These are phyloP conservation scores for Capricornis sumatraensis DNA, from an alignment of 2,113 vertebrate species.

Conservation along the genomic window DNA sequence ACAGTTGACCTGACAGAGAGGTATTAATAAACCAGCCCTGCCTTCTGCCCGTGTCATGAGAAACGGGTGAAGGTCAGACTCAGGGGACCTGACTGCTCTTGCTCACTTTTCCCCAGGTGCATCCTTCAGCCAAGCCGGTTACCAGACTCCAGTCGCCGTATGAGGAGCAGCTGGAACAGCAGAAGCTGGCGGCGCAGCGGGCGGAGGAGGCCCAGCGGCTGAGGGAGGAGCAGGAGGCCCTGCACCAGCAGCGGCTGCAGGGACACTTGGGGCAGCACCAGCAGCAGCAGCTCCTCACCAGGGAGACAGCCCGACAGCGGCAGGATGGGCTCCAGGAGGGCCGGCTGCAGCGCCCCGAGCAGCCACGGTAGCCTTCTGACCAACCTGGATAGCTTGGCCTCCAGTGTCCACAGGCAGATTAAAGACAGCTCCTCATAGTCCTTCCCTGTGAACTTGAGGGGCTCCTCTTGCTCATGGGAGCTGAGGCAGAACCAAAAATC, in stretches of 20 bases:
- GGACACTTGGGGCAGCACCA: conserved; percentile 82
- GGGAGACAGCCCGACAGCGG: conserved; percentile 81
- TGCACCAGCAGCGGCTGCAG: conserved; percentile 84
- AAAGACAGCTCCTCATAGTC: not conserved
- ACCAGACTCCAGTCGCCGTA: conserved; percentile 80
- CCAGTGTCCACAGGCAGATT: not conserved
- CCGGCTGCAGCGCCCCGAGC: conserved; percentile 67
- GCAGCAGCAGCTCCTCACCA: conserved; percentile 78
- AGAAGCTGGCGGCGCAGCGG: conserved; percentile 82
- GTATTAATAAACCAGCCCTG: not conserved
- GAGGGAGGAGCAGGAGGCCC: conserved; percentile 82
- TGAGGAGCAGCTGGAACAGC: conserved; percentile 92
- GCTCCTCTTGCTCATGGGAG: not conserved
- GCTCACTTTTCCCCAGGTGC: conserved; percentile 46
- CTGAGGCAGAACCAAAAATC: not conserved
- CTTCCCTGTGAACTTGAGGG: fast-evolving
- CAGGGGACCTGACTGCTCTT: not conserved
- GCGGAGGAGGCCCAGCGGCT: conserved; percentile 84
- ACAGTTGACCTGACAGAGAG: not conserved
- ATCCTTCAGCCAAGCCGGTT: conserved; percentile 40
- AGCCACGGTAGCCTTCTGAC: conserved; percentile 67
- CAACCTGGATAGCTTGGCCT: fast-evolving
- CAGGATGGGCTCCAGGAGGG: conserved; percentile 81
- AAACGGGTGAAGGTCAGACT: not conserved
- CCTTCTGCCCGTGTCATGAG: not conserved